A percentile compares a stretch with the other conserved stretches of the same genome.
Conservation (phyloP, 2,888 invertebrate genomes). For the Mythimna ferrago region DNA sequence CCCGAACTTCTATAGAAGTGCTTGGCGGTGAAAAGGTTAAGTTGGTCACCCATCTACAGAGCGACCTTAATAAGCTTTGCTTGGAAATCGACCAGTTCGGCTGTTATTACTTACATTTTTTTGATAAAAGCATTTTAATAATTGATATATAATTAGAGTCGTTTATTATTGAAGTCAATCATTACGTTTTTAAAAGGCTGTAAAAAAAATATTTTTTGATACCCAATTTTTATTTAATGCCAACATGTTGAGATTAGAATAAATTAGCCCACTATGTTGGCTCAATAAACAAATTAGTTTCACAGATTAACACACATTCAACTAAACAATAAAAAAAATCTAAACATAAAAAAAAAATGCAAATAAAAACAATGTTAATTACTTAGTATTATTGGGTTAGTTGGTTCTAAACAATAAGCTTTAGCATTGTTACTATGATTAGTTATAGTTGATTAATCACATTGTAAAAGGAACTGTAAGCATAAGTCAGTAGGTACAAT, state of each 20-base stretch:
- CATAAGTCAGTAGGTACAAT: background rate
- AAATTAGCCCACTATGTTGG: slow-evolving; percentile 7
- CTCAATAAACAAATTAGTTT: slow-evolving; percentile 39
- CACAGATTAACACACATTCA: slow-evolving; percentile 18
- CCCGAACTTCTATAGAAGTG: no score
- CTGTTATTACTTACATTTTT: no score
- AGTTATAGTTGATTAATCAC: background rate
- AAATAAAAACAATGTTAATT: slow-evolving; percentile 41
- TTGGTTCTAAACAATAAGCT: background rate
- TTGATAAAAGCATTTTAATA: no score
- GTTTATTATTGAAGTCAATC: no score
- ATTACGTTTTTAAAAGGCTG: background rate
- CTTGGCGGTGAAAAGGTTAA: no score
- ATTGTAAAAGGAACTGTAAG: background rate
- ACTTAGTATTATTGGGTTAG: slow-evolving; percentile 1
- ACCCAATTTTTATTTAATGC: no score
- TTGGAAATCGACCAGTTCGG: no score
- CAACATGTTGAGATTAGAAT: background rate
- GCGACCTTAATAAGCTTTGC: no score
- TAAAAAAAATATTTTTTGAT: background rate
- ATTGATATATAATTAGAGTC: no score
- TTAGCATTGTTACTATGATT: slow-evolving; percentile 16
- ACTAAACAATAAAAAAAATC: slow-evolving; percentile 16
- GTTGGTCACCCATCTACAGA: no score
- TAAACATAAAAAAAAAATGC: slow-evolving; percentile 32